Evolutionary conservation across 1,140 invertebrate species (phyloP), one percentile per base, ranked within the genome.

Genomic region (Microplitis mediator): DNA sequence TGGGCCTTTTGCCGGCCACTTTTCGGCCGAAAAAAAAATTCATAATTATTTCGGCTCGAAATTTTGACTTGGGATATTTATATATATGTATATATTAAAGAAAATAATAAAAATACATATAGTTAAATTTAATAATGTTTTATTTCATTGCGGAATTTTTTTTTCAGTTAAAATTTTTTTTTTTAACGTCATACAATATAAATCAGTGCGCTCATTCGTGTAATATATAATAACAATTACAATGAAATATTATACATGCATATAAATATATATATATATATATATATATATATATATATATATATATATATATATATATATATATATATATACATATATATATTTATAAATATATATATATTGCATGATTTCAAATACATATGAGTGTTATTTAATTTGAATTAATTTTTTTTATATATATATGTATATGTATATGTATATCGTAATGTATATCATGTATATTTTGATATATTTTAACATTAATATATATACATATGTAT

Each of bases 201-300:
- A 84, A 85, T 82, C 81, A 83, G 80, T 84, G 83, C 82, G 82
- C 78, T 82, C 81, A 23, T 74, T 78, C 76, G 77, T 81, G 79
- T 78, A 83, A 82, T 82, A 78, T 77, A 8, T 39, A 39, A 39
- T 11, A 39, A 39, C 11, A 23, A 23, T 23, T 83, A 83, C 80
- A 82, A 82, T 83, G 79, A 80, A 82, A 81, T 79, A 78, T 80
- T 51, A 63, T 63, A 71, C 54, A 65, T 71, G 16, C 67, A 65
- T 70, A 63, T 52, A 62, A 64, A 74, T 74, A 56, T 39, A 69
- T 23, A 66, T 61, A 14, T 60, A 51, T 66, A 31, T 64, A 66
- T 32, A 63, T 51, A 54, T 51, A 56, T 66, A 60, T 68, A 14
- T 52, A 52, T 68, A 69, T 51, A 73, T 63, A 66, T 72, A 52